Evolutionary conservation across 2,797 vertebrate genomes (phyloP), one percentile per base, ranked within the genome.

Genomic region (Manis pentadactyla): DNA sequence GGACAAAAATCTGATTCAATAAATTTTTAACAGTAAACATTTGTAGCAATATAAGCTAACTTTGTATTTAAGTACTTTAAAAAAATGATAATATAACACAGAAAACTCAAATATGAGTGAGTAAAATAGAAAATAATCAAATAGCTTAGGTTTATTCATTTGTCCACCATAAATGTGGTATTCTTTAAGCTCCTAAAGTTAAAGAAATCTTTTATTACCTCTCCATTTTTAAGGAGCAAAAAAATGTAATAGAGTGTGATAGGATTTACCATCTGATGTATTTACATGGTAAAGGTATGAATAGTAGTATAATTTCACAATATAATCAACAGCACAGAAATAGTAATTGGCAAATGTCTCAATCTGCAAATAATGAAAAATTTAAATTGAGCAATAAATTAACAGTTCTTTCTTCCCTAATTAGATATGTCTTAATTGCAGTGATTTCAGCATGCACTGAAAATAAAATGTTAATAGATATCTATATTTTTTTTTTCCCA

Each of bases 371-470:
- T 88, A 97, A 90, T 82, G 53, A 81, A 78, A 91, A 53, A 39
- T 81, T 87, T 93, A 89, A 97, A 97, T 79, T 82, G 29, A 92
- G 15, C 55, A 92, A 95, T 85, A 95, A 92, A 93, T 97, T 71
- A 55, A 77, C 21, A 91, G 3, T 85, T 86, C 19, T 94, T 92
- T 94, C 69, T 90, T 81, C 17, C n/a, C 34, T 95, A 96, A 95
- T 93, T 81, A 61, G 23, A 21, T 73, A 63, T 97, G 73, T 91
- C 79, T 94, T 97, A 93, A 96, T 95, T 97, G 37, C 25, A 95
- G 53, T n/a, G n/a, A n/a, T n/a, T n/a, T 42, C 34, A 78, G 27
- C 81, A 5, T 81, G 57, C 29, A 87, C 31, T 95, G 57, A 93
- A 96, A 97, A 82, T 63, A 91, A 95, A 69, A 75, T 39, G 27